phyloP scores from a whole-genome alignment of 2,888 invertebrate genomes.

The Lymantria monacha region DNA sequence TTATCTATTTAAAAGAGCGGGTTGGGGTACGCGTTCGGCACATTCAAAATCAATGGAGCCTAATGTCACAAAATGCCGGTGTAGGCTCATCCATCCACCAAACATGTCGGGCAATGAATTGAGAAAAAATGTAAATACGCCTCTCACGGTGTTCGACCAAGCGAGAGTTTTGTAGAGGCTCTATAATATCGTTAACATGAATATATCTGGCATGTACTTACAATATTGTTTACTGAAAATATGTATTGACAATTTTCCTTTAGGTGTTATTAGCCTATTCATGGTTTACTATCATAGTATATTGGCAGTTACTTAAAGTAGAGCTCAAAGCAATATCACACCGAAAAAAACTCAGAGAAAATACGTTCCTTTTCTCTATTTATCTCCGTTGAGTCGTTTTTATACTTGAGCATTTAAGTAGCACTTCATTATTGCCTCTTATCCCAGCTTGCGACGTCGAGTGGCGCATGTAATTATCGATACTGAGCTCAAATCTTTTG shows the following conservation, averaged over 20 bases:
- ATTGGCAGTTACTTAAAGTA: slow-evolving; percentile 17
- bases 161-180: slow-evolving; percentile 50
- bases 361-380: slow-evolving; percentile 8
- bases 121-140: slow-evolving; percentile 64
- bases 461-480: slow-evolving; percentile 19
- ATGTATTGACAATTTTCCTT: slow-evolving; percentile 15
- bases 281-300: slow-evolving; percentile 11
- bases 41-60: slow-evolving; percentile 78
- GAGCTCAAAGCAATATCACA: slow-evolving; percentile 4
- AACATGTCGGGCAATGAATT: slow-evolving; percentile 57
- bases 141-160: slow-evolving; percentile 50
- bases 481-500: slow-evolving; percentile 12
- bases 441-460: slow-evolving; percentile 12
- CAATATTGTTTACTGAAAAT: slow-evolving; percentile 28
- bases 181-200: slow-evolving; percentile 29
- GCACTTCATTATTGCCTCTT: slow-evolving; percentile 25
- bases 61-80: slow-evolving; percentile 73
- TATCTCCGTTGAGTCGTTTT: slow-evolving; percentile 13
- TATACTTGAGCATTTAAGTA: slow-evolving; percentile 17
- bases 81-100: slow-evolving; percentile 61
- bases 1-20: slow-evolving; percentile 77
- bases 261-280: slow-evolving; percentile 11
- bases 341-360: slow-evolving; percentile 4
- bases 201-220: slow-evolving; percentile 21
- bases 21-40: slow-evolving; percentile 51